Base-by-base conservation (phyloP, 2,113 vertebrate species). In the Prinia subflava region DNA sequence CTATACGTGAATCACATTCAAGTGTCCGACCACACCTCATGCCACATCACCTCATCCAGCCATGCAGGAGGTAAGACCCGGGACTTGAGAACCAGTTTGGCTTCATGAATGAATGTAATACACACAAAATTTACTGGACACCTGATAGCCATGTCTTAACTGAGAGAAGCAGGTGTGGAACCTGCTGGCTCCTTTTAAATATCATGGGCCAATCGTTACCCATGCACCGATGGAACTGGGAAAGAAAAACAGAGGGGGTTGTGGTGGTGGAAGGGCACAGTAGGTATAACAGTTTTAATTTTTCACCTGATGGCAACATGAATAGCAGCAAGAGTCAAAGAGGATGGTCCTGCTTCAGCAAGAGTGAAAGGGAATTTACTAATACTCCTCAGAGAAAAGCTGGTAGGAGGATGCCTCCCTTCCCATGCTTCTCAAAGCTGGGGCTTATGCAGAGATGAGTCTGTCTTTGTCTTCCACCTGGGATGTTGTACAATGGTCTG, bases 1-100 rank as follows among this genome's bases (percentile, higher is more conserved):
- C 16, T 31, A 42, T 11, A 4, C 4, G 31, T 0, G 1, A 35
- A 27, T 20, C 1, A 4, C 14, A 10, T 24, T 52, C 23, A 63
- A 13, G 11, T 30, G 3, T 33, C 42, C 69, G 63, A 37, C 30
- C 3, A 15, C 42, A 75, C 19, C 41, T 83, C 33, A 11, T 31
- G 10, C 37, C 11, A 31, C 16, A 3, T 19, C 0, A 2, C 27
- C 39, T 69, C 18, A 41, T 52, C 15, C 31, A 53, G 30, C 9
- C 17, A 8, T 7, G 5, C 27, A 24, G 46, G 18, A 63, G 39
- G 46, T 47, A 44, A 60, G 35, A 79, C 3, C 20, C 1, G 2
- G 19, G 10, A 5, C 18, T 23, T 30, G 19, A 57, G 28, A 75
- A 23, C 15, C 23, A 17, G 24, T 63, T 44, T 41, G 39, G 33